Evolutionary conservation across 1,140 invertebrate species (phyloP), one percentile per base, ranked within the genome.

Genomic region (Drosophila repleta): DNA sequence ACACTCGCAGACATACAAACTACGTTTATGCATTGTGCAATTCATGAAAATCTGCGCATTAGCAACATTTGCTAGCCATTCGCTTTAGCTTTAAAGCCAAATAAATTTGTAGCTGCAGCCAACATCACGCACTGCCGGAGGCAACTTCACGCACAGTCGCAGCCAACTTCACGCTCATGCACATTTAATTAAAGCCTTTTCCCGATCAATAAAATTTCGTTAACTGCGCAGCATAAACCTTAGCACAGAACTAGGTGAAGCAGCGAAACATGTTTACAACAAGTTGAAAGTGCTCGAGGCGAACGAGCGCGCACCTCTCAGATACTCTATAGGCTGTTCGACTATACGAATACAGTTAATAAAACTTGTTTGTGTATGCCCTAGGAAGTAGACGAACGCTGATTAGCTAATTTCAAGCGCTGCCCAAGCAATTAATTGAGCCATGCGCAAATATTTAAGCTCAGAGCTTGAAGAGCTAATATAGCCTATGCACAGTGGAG

Each of bases 201-300:
- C 15, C 24, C 11, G 55, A 57, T 57, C 24, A 57, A 10, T 4
- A 39, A 39, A 24, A 6, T 35, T 24, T 45, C 49, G 15, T 56
- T 4, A 37, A 11, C 18, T 46, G 48, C 18, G 32, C 21, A 32
- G 53, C 53, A 57, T 66, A 48, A 66, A 66, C 63, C 1, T 20
- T 29, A 21, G n/a, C 51, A 26, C 18, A 43, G 41, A 57, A 57
- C 53, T 26, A 29, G 17, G 17, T 20, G 32, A 46, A 17, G 39
- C 46, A 46, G 41, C 56, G 74, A 71, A 61, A 74, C 70, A 46
- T 51, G 64, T 48, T 57, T 66, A 10, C n/a, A 39, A 57, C 53
- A 39, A 35, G 63, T 39, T 24, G 13, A 57, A 29, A 7, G 3
- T 20, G 45, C 18, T 17, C 10, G 32, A 17, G 51, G 51, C 35